phyloP scores from a whole-genome alignment of 2,797 vertebrate genomes.

The Buphagus erythrorhynchus region DNA sequence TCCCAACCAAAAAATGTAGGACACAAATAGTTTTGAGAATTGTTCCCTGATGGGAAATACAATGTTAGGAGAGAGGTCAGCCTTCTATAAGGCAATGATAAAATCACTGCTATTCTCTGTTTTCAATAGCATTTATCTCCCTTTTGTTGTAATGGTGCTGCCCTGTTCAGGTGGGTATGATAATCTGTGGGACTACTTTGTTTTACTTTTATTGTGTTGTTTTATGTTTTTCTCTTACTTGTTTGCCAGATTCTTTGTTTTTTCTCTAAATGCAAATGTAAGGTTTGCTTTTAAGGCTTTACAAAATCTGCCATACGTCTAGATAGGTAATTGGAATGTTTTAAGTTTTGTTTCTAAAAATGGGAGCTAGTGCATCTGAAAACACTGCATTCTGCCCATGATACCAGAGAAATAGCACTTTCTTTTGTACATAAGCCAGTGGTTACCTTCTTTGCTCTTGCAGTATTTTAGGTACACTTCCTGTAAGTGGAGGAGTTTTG shows the following conservation, averaged over 20 bases:
- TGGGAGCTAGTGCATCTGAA: background rate
- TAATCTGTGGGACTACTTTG: background rate
- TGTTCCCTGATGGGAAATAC: background rate
- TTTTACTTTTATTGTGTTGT: background rate
- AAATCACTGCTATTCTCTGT: background rate
- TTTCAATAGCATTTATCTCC: background rate
- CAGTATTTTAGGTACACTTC: background rate
- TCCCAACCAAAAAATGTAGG: background rate
- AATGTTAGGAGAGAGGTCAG: background rate
- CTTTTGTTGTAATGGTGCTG: background rate
- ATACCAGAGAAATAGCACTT: background rate
- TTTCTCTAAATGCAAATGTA: background rate
- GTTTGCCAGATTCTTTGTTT: background rate
- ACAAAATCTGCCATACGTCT: rapidly evolving
- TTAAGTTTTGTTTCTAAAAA: background rate
- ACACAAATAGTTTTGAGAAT: background rate
- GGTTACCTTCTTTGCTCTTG: background rate
- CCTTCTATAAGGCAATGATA: background rate
- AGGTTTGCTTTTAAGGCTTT: background rate
- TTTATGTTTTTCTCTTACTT: background rate
- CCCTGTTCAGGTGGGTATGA: background rate
- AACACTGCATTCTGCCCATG: background rate
- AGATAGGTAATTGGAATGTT: background rate
- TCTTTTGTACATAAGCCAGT: background rate
- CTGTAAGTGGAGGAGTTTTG: background rate